Evolutionary conservation across 2,113 vertebrate genomes (phyloP).

Genomic region (Nanger granti): DNA sequence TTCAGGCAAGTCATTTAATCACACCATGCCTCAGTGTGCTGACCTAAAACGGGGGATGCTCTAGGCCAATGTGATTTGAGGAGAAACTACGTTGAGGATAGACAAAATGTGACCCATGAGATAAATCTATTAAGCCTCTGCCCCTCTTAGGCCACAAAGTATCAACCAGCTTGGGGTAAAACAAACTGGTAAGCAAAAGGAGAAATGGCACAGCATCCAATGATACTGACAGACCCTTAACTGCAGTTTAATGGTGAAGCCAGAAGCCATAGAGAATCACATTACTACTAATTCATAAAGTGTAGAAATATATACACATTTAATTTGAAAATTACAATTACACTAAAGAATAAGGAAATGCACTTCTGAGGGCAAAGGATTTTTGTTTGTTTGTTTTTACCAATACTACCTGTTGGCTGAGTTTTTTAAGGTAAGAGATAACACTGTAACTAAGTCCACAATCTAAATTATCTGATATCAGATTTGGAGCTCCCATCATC

Average conservation of each 20-base stretch:
- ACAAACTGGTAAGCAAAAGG: conserved; percentile 52
- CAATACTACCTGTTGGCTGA: conserved; percentile 90
- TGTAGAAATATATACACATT: conserved; percentile 70
- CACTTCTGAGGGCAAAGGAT: conserved; percentile 85
- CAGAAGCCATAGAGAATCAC: conserved; percentile 70
- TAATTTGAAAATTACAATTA: conserved; percentile 70
- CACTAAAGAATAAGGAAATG: conserved; percentile 81
- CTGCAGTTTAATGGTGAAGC: conserved; percentile 62
- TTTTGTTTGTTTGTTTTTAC: conserved; percentile 76
- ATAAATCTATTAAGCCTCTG: conserved; percentile 58
- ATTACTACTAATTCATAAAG: conserved; percentile 61
- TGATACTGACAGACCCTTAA: conserved; percentile 66
- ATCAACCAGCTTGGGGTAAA: conserved; percentile 50
- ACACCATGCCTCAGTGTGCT: conserved; percentile 38
- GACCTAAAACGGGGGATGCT: conserved; percentile 33
- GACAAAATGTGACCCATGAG: conserved; percentile 55
- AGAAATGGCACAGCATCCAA: conserved; percentile 57
- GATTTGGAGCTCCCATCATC: conserved; percentile 90
- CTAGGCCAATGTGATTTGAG: conserved; percentile 34
- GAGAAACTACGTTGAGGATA: conserved; percentile 41
- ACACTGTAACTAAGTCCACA: conserved; percentile 91
- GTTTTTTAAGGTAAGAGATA: conserved; percentile 91
- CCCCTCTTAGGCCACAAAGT: conserved; percentile 47
- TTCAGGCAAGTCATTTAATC: conserved; percentile 21
- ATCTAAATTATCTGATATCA: conserved; percentile 89